Evolutionary conservation across 2,113 vertebrate genomes (phyloP).

Genomic region (Callospermophilus lateralis): DNA sequence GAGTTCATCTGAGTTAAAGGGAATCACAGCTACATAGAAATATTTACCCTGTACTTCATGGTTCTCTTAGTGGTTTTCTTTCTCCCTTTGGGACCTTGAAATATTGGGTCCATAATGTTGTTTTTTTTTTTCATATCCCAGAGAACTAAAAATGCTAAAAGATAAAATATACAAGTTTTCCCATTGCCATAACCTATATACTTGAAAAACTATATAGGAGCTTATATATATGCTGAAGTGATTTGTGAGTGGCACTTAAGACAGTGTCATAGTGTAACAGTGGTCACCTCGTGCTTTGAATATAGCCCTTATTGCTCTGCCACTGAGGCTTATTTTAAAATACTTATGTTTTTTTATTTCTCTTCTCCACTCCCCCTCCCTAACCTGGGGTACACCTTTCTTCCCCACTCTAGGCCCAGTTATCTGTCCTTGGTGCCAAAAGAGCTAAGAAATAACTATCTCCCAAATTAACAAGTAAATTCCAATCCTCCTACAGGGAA

Average conservation of each 20-base stretch:
- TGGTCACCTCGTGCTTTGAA: too few species aligned
- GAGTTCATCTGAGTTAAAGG: not conserved
- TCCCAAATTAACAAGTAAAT: too few species aligned
- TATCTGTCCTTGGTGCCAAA: too few species aligned
- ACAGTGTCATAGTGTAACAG: not conserved
- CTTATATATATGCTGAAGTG: not conserved
- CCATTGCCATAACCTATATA: not conserved
- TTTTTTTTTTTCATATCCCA: not conserved
- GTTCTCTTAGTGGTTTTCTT: not conserved
- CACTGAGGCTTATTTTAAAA: too few species aligned
- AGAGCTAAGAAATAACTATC: too few species aligned
- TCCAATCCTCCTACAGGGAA: too few species aligned
- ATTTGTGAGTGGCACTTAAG: slow-evolving; percentile 21
- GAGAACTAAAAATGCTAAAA: slow-evolving; percentile 20
- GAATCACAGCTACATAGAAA: not conserved
- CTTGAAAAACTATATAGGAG: slow-evolving; percentile 15
- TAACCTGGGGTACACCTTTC: too few species aligned
- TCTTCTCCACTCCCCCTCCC: too few species aligned
- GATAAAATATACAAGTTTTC: slow-evolving; percentile 27
- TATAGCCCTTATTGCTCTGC: too few species aligned
- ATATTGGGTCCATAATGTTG: not conserved
- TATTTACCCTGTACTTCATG: fast-evolving
- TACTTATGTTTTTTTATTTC: too few species aligned
- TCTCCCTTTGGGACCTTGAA: not conserved
- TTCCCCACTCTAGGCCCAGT: too few species aligned